Base-by-base conservation (phyloP, 2,797 vertebrate species). In the Lithobates sylvaticus region DNA sequence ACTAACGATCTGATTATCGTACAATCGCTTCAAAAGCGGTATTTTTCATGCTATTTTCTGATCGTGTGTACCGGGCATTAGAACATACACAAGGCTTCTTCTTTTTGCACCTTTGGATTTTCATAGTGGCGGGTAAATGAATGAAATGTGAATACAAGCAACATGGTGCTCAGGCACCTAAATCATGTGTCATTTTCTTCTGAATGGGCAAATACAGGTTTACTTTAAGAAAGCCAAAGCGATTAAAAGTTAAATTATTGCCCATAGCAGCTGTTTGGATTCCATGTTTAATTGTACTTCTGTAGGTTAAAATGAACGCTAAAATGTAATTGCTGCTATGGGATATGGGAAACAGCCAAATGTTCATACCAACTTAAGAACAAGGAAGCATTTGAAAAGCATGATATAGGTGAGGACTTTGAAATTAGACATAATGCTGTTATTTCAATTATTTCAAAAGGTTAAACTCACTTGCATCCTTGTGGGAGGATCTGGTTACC, bases 401-500 rank as follows among this genome's bases (percentile, higher is more conserved):
- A 61, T 9, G 21, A 61, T 61, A 61, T 61, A 23, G 58, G 1
- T 39, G 27, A 2, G 15, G 27, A 27, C 27, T 70, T 23, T 81
- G 12, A 27, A 58, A 61, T 72, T 8, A 72, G 54, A 81, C 10
- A 39, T 58, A 58, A 58, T 80, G 5, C 27, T 80, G 39, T 72
- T 61, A 72, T 71, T 36, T 39, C 47, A 61, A 42, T 42, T 44
- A 44, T 82, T 61, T 29, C 50, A 75, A 47, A 74, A 83, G 81
- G 81, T 74, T 83, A 67, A 76, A 76, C 26, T 76, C 58, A 75
- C 72, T 83, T 64, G 72, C 61, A 50, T n/a, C 72, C 72, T 67
- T 75, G 58, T 83, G 81, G 72, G 71, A 83, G 70, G 67, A 83
- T 76, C 72, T 21, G 29, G 74, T 69, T 84, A 76, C 81, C 21